Conservation (phyloP, 2,888 invertebrate genomes). For the Panopea generosa region DNA sequence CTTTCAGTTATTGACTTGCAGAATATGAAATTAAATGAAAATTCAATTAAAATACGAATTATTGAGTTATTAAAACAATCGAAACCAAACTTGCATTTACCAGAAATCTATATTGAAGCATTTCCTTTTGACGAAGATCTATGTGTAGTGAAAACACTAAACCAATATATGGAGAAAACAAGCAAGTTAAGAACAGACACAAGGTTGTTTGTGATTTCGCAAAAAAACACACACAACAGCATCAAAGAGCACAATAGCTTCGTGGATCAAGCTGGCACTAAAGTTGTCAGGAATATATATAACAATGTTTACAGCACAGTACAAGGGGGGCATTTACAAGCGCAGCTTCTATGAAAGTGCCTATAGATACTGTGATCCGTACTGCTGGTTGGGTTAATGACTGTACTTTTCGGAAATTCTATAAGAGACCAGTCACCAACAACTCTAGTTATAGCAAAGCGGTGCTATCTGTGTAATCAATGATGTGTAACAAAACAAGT, state of each 20-base stretch:
- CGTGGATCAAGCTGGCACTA: not conserved
- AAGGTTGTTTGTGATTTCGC: not conserved
- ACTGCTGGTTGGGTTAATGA: conserved; percentile 7
- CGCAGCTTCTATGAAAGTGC: not conserved
- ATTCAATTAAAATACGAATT: not conserved
- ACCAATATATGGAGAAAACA: not conserved
- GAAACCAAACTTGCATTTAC: not conserved
- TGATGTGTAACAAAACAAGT: no score
- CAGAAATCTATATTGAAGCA: conserved; percentile 6
- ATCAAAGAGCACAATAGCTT: conserved; percentile 1
- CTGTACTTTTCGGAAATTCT: conserved; percentile 9
- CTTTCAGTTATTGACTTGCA: not conserved
- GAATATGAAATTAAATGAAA: not conserved
- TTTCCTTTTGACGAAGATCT: not conserved
- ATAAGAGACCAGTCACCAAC: conserved; percentile 5
- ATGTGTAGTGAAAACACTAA: not conserved
- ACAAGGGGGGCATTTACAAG: not conserved
- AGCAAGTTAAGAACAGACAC: no score
- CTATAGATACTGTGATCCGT: not conserved
- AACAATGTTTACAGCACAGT: not conserved
- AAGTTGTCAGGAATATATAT: not conserved
- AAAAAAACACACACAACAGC: not conserved
- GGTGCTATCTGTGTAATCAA: no score
- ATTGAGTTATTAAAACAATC: not conserved
- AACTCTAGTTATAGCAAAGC: not conserved